Base-by-base conservation (phyloP, 2,113 vertebrate species). In the Megaleporinus macrocephalus region DNA sequence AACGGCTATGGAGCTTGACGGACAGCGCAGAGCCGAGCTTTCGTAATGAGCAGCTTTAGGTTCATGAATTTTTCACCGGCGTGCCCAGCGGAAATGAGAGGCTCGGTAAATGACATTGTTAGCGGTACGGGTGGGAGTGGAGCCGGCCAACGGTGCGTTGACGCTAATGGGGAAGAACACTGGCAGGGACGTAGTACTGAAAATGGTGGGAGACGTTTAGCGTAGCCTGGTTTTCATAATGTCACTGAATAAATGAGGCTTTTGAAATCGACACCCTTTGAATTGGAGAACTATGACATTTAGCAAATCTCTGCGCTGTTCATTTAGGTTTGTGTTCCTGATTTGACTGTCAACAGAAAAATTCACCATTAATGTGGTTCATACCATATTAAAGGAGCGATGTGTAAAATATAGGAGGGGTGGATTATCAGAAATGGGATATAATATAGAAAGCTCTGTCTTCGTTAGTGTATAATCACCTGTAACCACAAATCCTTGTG, bases 11-110 rank as follows among this genome's bases (percentile, higher is more conserved):
- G 6, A 36, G 69, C 7, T 12, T 9, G 24, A 63, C 27, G 57
- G 68, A 62, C 18, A 22, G 57, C 16, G 15, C 14, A 9, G 29
- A 26, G 55, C 55, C 26, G 12, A 13, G 69, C 11, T 72, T 73
- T 51, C 5, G 27, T 47, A 72, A 72, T 4, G n/a, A 79, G 49
- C 53, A 44, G 51, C n/a, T 57, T 70, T 66, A 61, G n/a, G 29
- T 57, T 71, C 51, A 27, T 59, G 24, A 27, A 12, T 71, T 30
- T 41, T 79, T 70, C 51, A 59, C n/a, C 68, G 22, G 3, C 18
- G 16, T 13, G 53, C 30, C 51, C n/a, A 20, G 24, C 0, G 53
- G n/a, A 79, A 47, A 47, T 29, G 53, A 79, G 22, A 22, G 76
- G 27, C 53, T 29, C 49, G 20, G 36, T 49, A 79, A n/a, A 59